Base-by-base conservation (phyloP, 2,888 invertebrate species). In the Cetonia aurata region DNA sequence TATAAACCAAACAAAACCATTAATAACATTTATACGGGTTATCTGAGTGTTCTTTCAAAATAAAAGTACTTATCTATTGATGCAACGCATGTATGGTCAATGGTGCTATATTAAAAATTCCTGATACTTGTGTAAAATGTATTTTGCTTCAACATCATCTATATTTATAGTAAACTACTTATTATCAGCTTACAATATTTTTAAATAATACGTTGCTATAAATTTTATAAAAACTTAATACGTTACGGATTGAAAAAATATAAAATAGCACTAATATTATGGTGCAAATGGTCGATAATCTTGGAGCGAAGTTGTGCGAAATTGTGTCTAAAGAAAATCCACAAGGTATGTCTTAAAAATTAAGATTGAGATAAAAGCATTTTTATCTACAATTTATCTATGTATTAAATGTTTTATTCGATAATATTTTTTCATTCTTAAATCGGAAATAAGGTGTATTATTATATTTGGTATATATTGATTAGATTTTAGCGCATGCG, bases 281-380 rank as follows among this genome's bases (percentile, higher is more conserved):
- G 83, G 82, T 83, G 19, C 37, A 50, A 77, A 80, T 80, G 13
- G 79, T 83, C 48, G 83, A 88, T 81, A 89, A 89, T 80, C 85
- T 89, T 74, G 88, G 88, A 53, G 87, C 88, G 8, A 89, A 89
- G 82, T 83, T 89, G 75, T 89, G 88, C 80, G 87, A 87, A 44
- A 80, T 89, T 73, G 82, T 88, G 74, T 87, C 87, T 78, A 79
- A 85, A 44, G 86, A 86, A 78, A 82, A 84, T 71, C 83, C 86
- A 69, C 83, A 85, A 82, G 88, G 88, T 89, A 83, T 75, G 80
- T 82, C 70, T 71, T 66, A 33, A n/a, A n/a, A 55, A 69, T 52
- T 31, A 13, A 57, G 19, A 37, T 53, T 55, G 9, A 53, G 31
- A 25, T 65, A 48, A 6, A 8, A 37, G 2, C 1, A 6, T 37